These are phyloP conservation scores for Gracilinanus agilis DNA, from an alignment of 2,113 vertebrate genomes.

Conservation along the genomic window DNA sequence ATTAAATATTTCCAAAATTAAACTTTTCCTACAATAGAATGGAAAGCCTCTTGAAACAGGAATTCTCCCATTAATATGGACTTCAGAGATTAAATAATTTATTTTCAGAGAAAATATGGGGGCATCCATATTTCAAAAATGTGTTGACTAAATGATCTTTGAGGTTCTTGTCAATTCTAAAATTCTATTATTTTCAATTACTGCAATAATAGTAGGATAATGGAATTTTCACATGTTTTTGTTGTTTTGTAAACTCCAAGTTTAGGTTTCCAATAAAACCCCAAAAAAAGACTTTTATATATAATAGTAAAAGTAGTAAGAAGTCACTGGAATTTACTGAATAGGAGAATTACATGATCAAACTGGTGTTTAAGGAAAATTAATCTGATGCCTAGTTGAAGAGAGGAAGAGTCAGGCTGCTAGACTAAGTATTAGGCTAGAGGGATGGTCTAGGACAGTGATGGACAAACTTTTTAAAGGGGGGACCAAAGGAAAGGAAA, in stretches of 20 bases:
- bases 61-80: not conserved
- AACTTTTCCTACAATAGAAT: not conserved
- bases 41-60: not conserved
- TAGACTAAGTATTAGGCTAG: not conserved
- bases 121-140: not conserved
- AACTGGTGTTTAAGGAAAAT: not conserved
- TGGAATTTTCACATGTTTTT: not conserved
- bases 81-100: not conserved
- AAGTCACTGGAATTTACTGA: not conserved
- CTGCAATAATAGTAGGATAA: not conserved
- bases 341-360: not conserved
- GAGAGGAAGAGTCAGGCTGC: not conserved
- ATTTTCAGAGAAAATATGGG: not conserved
- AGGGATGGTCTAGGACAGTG: not conserved
- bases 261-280: too few relatives aligned
- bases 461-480: too few relatives aligned
- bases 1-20: not conserved
- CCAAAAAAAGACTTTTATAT: not conserved
- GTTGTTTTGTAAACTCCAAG: too few relatives aligned
- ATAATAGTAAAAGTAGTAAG: not conserved
- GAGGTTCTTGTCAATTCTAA: not conserved
- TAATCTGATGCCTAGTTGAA: not conserved
- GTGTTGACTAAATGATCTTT: not conserved
- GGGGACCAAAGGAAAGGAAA: too few relatives aligned
- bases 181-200: not conserved